Percentiles rank a stretch among this genome's conserved stretches.
phyloP scores from a whole-genome alignment of 2,888 invertebrate genomes.

The Chrysopilus asiliformis region DNA sequence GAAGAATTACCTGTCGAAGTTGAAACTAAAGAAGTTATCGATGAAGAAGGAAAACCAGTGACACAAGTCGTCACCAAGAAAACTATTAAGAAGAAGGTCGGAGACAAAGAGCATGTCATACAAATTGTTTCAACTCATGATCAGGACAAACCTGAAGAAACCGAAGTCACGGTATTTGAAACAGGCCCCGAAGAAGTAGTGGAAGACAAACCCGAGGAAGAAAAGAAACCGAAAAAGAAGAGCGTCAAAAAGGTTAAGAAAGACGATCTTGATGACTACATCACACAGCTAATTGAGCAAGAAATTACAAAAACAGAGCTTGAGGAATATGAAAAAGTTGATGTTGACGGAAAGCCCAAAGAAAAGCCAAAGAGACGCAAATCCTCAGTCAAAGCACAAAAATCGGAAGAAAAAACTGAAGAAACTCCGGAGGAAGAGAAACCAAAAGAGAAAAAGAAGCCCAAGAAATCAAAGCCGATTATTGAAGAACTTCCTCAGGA shows the following conservation, averaged over 20 bases:
- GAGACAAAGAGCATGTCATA: slow-evolving; percentile 30
- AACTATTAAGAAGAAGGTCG: slow-evolving; percentile 32
- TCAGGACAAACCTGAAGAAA: slow-evolving; percentile 3
- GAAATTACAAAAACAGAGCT: slow-evolving; percentile 27
- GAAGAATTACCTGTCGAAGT: slow-evolving; percentile 34
- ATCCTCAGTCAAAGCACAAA: too few species aligned
- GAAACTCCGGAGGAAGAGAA: slow-evolving; percentile 1
- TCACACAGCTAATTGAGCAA: slow-evolving; percentile 31
- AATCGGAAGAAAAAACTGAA: neutral
- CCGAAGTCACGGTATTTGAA: too few species aligned
- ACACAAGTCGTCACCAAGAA: slow-evolving; percentile 35
- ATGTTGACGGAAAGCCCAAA: too few species aligned
- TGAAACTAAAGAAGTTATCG: slow-evolving; percentile 31
- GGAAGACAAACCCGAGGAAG: slow-evolving; percentile 18
- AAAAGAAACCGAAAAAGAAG: slow-evolving; percentile 18
- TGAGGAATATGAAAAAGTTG: too few species aligned
- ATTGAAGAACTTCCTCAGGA: too few species aligned
- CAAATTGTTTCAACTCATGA: too few species aligned
- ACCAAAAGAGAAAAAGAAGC: neutral
- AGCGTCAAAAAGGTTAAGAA: slow-evolving; percentile 23
- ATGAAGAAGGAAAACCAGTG: slow-evolving; percentile 31
- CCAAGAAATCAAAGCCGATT: too few species aligned
- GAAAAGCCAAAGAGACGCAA: too few species aligned
- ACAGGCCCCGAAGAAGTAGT: too few species aligned
- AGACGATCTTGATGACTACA: slow-evolving; percentile 32